phyloP scores from a whole-genome alignment of 2,888 invertebrate species.

The Hofmannophila pseudospretella region DNA sequence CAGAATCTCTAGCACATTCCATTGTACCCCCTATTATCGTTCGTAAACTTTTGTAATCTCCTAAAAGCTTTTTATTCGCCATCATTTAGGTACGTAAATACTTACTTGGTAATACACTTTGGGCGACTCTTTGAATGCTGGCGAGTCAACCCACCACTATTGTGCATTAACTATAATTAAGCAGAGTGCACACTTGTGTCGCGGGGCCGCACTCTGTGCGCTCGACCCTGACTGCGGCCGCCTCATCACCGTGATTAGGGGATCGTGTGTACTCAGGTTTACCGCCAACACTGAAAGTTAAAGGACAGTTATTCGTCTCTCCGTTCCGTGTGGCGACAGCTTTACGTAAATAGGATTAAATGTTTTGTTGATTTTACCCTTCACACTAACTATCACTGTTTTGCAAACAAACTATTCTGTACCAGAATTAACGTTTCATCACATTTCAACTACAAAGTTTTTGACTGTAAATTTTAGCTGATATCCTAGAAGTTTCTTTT shows the following conservation, averaged over 20 bases:
- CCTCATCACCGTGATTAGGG: conserved; percentile 35
- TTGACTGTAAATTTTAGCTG: no score
- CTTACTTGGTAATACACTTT: conserved; percentile 17
- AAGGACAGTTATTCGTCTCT: not conserved
- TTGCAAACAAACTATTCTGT: no score
- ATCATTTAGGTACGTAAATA: no score
- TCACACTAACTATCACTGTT: no score
- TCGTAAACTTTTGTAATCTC: conserved; percentile 27
- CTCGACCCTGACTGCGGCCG: conserved; percentile 21
- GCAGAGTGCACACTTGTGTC: conserved; percentile 44
- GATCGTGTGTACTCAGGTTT: not conserved
- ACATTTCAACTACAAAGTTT: no score
- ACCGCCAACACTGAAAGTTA: not conserved
- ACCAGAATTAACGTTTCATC: no score
- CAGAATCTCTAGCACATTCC: not conserved
- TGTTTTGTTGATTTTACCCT: no score
- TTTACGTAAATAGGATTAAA: no score
- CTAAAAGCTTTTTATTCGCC: conserved; percentile 22
- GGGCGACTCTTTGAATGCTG: conserved; percentile 17
- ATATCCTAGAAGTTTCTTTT: no score
- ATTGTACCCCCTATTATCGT: conserved; percentile 14
- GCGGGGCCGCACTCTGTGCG: conserved; percentile 24
- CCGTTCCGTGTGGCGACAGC: not conserved
- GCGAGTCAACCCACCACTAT: conserved; percentile 24
- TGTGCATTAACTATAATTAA: conserved; percentile 47